These are phyloP conservation scores for Fulmarus glacialis DNA, from an alignment of 2,113 vertebrate species.

Conservation along the genomic window DNA sequence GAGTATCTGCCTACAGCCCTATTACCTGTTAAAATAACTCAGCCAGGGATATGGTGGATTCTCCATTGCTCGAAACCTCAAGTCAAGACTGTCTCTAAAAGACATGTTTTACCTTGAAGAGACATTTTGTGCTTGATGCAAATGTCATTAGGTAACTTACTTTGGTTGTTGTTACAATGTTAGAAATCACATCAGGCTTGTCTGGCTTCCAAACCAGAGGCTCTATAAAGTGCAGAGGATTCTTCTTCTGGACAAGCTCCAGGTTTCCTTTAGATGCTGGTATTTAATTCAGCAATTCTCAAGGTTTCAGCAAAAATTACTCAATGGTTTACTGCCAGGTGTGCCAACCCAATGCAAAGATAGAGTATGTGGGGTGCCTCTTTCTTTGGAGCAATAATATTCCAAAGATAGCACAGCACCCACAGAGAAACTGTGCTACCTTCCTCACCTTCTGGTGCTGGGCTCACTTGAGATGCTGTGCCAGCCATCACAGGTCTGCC, in stretches of 20 bases:
- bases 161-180: not conserved
- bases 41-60: not conserved
- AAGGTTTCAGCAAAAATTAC: not conserved
- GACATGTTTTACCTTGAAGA: not conserved
- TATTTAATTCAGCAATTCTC: not conserved
- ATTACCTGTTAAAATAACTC: not conserved
- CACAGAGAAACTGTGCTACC: not conserved
- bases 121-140: not conserved
- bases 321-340: not conserved
- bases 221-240: not conserved
- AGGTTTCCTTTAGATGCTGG: not conserved
- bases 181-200: not conserved
- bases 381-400: not conserved
- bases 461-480: not conserved
- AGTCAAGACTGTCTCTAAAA: not conserved
- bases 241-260: not conserved
- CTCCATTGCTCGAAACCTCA: not conserved
- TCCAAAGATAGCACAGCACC: not conserved
- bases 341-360: not conserved
- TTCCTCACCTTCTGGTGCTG: not conserved
- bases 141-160: not conserved
- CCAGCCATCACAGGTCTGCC: not conserved
- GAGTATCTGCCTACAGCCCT: not conserved
- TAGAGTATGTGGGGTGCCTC: not conserved
- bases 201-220: not conserved